These are phyloP conservation scores for Pelecanus crispus DNA, from an alignment of 2,113 vertebrate genomes.

Conservation along the genomic window DNA sequence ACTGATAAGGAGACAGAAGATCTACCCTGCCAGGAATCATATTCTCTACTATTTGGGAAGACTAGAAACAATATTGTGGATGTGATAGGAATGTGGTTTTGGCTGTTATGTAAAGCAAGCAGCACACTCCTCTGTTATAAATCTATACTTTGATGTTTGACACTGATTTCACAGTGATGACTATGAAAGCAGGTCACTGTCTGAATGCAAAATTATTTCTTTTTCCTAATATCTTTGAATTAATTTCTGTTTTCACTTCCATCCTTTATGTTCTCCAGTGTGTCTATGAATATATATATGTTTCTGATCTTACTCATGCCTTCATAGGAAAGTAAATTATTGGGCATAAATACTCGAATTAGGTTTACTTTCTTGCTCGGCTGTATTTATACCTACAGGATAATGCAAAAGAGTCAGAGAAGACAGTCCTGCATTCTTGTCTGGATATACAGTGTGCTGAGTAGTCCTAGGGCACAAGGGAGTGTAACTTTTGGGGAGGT, in stretches of 20 bases:
- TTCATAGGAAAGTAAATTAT: not conserved
- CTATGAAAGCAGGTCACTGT: not conserved
- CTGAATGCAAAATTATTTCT: not conserved
- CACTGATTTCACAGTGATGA: not conserved
- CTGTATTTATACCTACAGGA: not conserved
- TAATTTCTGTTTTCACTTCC: not conserved
- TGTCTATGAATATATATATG: not conserved
- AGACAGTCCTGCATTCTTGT: not conserved
- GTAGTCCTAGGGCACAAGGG: not conserved
- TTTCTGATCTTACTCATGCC: not conserved
- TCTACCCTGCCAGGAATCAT: not conserved
- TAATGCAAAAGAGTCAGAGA: not conserved
- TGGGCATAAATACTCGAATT: not conserved
- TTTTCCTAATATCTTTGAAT: not conserved
- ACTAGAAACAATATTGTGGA: not conserved
- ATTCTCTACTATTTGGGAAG: not conserved
- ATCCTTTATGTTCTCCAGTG: not conserved
- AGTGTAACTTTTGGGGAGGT: not conserved
- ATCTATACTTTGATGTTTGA: not conserved
- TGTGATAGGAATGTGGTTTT: not conserved
- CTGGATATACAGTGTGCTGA: not conserved
- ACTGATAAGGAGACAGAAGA: not conserved
- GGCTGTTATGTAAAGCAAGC: not conserved
- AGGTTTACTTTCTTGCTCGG: rapidly evolving
- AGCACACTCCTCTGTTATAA: not conserved